Evolutionary conservation across 2,888 invertebrate genomes (phyloP), one percentile per base, ranked within the genome.

Genomic region (Anorthoa munda): DNA sequence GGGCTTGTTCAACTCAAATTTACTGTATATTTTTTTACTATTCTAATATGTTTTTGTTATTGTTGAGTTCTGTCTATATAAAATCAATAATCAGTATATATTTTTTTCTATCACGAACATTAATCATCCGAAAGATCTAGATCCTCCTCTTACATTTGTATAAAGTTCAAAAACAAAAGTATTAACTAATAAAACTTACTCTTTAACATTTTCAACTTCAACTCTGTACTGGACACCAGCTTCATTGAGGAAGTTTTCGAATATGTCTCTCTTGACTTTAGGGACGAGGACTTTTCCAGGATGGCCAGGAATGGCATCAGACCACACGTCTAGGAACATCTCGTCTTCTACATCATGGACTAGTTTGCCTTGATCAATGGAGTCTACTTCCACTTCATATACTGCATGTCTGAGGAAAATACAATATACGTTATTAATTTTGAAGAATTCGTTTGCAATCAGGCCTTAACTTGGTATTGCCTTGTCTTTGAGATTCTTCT

Each of bases 281-380:
- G 93, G 76, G 0, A 94, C 93, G 26, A 94, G 88, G 9, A 93
- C 84, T 55, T 88, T 83, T 12, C 93, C 93, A 58, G 90, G 78
- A 56, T 82, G 72, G 0, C 86, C 89, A 2, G 90, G 91, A 4
- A 87, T 39, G 0, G 92, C 89, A 31, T 91, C 83, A 4, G 90
- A 86, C 93, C 93, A 93, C 2, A 92, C 83, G 53, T 94, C 94
- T 0, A 94, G 51, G 26, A 81, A 79, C 17, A 93, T 56, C 7
- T 87, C 70, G 0, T 81, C 64, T 68, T 88, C 88, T 13, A 92
- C 75, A 2, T 90, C 85, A 23, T 89, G 88, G 0, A 95, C 68
- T 12, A 89, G 51, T 17, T 87, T 66, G 0, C 82, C 84, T 80
- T 94, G 89, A 13, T 92, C 87, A 4, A 80, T 68, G 60, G 85